These are phyloP conservation scores for Paedocypris micromegethes DNA, from an alignment of 2,797 vertebrate genomes.

Conservation along the genomic window DNA sequence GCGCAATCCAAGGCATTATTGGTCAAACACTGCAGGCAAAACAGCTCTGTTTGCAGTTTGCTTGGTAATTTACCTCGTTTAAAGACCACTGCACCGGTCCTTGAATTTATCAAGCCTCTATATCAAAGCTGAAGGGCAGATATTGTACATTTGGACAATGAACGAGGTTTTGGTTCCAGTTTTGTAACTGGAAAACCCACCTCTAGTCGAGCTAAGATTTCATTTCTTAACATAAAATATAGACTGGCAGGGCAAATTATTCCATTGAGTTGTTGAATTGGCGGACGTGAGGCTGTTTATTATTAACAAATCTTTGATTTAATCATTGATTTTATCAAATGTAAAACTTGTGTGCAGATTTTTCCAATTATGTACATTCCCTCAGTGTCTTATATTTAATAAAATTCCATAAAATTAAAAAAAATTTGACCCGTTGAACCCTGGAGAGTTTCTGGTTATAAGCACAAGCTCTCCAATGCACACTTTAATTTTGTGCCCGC, in stretches of 20 bases:
- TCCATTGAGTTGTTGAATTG: neutral
- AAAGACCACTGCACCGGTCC: conserved; percentile 32
- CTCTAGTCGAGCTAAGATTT: conserved; percentile 7
- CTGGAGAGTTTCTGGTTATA: conserved; percentile 18
- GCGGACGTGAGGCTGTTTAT: conserved; percentile 6
- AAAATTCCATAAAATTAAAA: conserved; percentile 4
- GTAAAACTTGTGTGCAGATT: conserved; percentile 26
- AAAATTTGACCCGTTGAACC: conserved; percentile 10
- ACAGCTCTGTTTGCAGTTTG: conserved; percentile 47
- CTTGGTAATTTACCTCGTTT: conserved; percentile 44
- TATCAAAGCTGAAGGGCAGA: conserved; percentile 43
- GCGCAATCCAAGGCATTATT: conserved; percentile 35
- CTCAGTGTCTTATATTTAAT: conserved; percentile 19
- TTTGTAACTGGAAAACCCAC: conserved; percentile 25
- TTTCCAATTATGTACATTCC: conserved; percentile 14
- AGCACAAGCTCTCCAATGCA: conserved; percentile 3
- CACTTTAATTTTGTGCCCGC: neutral
- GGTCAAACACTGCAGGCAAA: conserved; percentile 29
- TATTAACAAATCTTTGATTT: conserved; percentile 23
- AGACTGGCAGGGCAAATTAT: neutral
- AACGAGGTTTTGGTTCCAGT: conserved; percentile 26
- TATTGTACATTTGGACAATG: conserved; percentile 30
- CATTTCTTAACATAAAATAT: conserved; percentile 16
- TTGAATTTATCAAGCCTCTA: conserved; percentile 45
- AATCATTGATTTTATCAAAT: conserved; percentile 22